A percentile compares a stretch with the other conserved stretches of the same genome.
Evolutionary conservation across 2,797 vertebrate species (phyloP).

Genomic region (Staurois parvus): DNA sequence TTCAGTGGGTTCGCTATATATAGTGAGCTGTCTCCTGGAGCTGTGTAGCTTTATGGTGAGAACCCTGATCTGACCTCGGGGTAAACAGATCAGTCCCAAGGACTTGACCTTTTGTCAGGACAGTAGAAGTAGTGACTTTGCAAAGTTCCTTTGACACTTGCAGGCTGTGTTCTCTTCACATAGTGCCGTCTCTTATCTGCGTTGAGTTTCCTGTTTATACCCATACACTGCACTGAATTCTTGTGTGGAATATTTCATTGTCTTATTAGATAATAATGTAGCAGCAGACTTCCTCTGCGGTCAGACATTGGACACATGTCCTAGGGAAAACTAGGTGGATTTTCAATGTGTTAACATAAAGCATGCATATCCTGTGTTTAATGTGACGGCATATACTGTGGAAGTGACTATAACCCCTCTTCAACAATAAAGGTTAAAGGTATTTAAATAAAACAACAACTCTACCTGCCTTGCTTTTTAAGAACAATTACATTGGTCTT

Average conservation of each 20-base stretch:
- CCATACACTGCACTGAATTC: neutral
- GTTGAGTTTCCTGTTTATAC: constrained; percentile 42
- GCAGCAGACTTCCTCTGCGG: constrained; percentile 30
- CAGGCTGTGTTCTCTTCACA: neutral
- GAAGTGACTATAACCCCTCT: too few relatives aligned
- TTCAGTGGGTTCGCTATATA: neutral
- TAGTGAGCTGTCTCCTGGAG: neutral
- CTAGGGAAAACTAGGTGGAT: neutral
- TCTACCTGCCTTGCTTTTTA: too few relatives aligned
- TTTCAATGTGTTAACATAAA: neutral
- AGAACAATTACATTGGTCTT: too few relatives aligned
- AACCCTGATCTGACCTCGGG: constrained; percentile 6
- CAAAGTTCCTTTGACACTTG: neutral
- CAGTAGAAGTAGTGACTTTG: constrained; percentile 10
- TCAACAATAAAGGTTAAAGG: too few relatives aligned
- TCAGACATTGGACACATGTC: constrained; percentile 8
- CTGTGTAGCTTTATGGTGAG: neutral
- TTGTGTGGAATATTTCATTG: constrained; percentile 67
- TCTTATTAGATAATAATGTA: constrained; percentile 18
- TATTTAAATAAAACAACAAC: too few relatives aligned
- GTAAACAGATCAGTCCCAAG: neutral
- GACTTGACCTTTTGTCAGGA: constrained; percentile 31
- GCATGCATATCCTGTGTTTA: constrained; percentile 1
- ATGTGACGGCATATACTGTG: neutral
- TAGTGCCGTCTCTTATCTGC: neutral